Evolutionary conservation across 2,113 vertebrate genomes (phyloP), one percentile per base, ranked within the genome.

Genomic region (Peromyscus californicus): DNA sequence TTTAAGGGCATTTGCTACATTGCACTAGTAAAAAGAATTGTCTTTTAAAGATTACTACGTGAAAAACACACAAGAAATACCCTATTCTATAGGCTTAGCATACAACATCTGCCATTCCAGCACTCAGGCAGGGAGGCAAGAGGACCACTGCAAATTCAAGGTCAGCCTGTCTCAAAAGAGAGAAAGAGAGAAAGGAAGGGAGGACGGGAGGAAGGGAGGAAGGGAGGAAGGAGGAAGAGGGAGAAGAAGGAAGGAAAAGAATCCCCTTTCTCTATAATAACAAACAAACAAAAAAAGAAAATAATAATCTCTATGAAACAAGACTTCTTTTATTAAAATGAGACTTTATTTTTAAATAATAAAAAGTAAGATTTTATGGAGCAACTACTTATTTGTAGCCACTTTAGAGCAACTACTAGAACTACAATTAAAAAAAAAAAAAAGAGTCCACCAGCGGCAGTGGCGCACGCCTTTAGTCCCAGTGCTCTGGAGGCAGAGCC

Each of bases 301-400:
- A 70, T 70, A 70, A 36, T n/a, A 33, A 36, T 42, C 70, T 74
- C 39, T 75, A 75, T 75, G 74, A 45, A 75, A 75, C 24, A 75
- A 75, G 48, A 3, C 31, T 90, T 83, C 9, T 72, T 85, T 94
- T 79, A 89, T 89, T 92, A 89, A 86, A 96, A 97, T 61, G 57
- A 29, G 63, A 29, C 63, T 65, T 29, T 29, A 65, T 65, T 29
- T 31, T 65, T 65, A 65, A 65, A 65, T 65, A 65, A 65, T 31
- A 65, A 65, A 65, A 65, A 31, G 24, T 65, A 65, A 65, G 26
- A 31, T 65, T 31, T 65, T 65, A 26, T 65, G 26, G 94, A 69
- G 19, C 33, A 76, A 76, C 39, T 45, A 48, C 74, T 76, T 45
- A 78, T 42, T 29, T 78, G 45, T 48, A 78, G 31, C 75, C 42